Evolutionary conservation across 2,888 invertebrate species (phyloP).

Genomic region (Tenthredo scrophulariae): DNA sequence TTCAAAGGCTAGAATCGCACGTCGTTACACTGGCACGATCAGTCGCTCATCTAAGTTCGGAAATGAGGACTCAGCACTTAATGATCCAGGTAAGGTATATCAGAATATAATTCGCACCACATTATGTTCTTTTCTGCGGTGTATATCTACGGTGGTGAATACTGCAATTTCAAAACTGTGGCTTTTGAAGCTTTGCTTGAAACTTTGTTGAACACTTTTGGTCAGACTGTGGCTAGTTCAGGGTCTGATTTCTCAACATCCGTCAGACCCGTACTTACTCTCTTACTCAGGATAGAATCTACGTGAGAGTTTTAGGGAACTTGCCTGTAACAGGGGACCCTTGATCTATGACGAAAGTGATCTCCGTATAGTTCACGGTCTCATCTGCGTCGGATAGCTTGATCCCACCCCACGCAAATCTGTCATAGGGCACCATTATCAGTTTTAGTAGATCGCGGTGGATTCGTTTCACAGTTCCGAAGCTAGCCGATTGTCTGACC

Average conservation of each 20-base stretch:
- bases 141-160: background rate
- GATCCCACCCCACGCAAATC: slow-evolving; percentile 1
- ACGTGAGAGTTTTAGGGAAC: slow-evolving; percentile 16
- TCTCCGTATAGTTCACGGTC: background rate
- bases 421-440: slow-evolving; percentile 55
- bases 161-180: slow-evolving; percentile 30
- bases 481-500: background rate
- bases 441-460: background rate
- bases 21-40: slow-evolving; percentile 94
- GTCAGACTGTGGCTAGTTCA: background rate
- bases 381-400: slow-evolving; percentile 25
- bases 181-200: background rate
- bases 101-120: too few relatives aligned
- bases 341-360: slow-evolving; percentile 19
- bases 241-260: slow-evolving; percentile 18
- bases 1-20: slow-evolving; percentile 93
- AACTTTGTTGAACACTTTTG: background rate
- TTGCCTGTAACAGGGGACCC: background rate
- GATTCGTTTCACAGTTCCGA: background rate
- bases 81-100: slow-evolving; percentile 83
- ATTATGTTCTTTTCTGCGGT: background rate
- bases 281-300: background rate
- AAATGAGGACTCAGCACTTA: slow-evolving; percentile 93
- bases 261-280: background rate
- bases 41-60: slow-evolving; percentile 94